Evolutionary conservation across 2,888 invertebrate genomes (phyloP).

Genomic region (Lacanobia wlatinum): DNA sequence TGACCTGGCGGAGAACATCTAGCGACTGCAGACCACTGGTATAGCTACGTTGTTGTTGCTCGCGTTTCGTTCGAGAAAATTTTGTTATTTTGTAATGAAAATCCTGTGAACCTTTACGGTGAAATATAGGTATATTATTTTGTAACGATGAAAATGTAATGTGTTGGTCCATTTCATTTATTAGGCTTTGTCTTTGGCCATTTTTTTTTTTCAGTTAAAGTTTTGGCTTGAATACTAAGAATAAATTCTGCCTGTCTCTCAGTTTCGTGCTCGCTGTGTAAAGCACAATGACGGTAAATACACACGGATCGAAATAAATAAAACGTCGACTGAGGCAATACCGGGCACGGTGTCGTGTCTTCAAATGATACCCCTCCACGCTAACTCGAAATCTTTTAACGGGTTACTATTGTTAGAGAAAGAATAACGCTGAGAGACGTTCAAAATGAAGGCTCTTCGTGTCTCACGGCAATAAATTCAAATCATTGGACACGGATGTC

Average conservation of each 20-base stretch:
- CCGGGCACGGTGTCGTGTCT: conserved; percentile 62
- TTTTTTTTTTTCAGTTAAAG: background rate
- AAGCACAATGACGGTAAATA: conserved; percentile 46
- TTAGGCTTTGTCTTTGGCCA: background rate
- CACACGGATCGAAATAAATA: conserved; percentile 45
- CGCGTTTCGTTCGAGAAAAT: conserved; percentile 17
- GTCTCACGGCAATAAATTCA: conserved; percentile 60
- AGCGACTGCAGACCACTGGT: conserved; percentile 34
- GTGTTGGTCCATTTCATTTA: background rate
- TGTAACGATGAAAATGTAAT: background rate
- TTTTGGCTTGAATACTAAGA: background rate
- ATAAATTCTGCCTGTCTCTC: background rate
- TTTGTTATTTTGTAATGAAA: conserved; percentile 29
- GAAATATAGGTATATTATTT: conserved; percentile 3
- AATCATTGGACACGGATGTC: conserved; percentile 65
- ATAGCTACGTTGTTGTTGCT: conserved; percentile 8
- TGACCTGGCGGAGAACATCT: conserved; percentile 47
- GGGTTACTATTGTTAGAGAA: conserved; percentile 65
- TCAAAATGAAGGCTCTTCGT: conserved; percentile 64
- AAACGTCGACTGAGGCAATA: conserved; percentile 28
- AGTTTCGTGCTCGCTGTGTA: conserved; percentile 17
- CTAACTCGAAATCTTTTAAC: conserved; percentile 69
- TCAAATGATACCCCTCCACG: conserved; percentile 69
- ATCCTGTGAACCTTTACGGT: conserved; percentile 2
- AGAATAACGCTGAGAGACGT: conserved; percentile 63